These are phyloP conservation scores for Eupleurogrammus muticus DNA, from an alignment of 2,797 vertebrate species.

Conservation along the genomic window DNA sequence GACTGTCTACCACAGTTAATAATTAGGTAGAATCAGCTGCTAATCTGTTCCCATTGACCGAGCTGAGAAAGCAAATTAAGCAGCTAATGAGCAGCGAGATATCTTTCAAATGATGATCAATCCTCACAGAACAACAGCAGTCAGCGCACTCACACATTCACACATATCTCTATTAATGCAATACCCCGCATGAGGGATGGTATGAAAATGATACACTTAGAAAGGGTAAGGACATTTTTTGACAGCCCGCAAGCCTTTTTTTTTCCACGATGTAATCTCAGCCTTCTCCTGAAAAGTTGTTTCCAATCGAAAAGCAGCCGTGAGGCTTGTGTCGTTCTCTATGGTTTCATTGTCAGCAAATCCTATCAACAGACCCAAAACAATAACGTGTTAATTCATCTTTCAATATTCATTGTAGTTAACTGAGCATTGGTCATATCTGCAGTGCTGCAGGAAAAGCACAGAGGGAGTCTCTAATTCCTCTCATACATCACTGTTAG, in stretches of 20 bases:
- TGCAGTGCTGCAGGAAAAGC: neutral
- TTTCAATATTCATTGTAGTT: neutral
- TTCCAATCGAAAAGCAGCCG: neutral
- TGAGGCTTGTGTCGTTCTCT: neutral
- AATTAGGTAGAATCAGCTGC: conserved; percentile 58
- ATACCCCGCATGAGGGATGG: neutral
- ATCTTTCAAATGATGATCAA: conserved; percentile 61
- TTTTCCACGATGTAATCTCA: neutral
- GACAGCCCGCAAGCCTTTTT: neutral
- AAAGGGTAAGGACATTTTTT: neutral
- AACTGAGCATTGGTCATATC: neutral
- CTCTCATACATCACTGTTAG: conserved; percentile 29
- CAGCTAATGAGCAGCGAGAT: conserved; percentile 60
- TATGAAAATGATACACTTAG: neutral
- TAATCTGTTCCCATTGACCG: conserved; percentile 67
- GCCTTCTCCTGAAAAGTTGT: neutral
- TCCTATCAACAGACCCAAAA: too few relatives aligned
- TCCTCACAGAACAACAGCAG: conserved; percentile 31
- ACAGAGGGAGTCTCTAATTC: neutral
- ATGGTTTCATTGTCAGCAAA: too few relatives aligned
- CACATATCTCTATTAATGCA: neutral
- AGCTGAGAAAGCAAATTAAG: conserved; percentile 61
- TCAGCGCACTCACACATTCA: conserved; percentile 3
- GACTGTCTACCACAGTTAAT: conserved; percentile 28
- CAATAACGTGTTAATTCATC: too few relatives aligned